Evolutionary conservation across 1,140 invertebrate genomes (phyloP).

Genomic region (Papilio machaon): DNA sequence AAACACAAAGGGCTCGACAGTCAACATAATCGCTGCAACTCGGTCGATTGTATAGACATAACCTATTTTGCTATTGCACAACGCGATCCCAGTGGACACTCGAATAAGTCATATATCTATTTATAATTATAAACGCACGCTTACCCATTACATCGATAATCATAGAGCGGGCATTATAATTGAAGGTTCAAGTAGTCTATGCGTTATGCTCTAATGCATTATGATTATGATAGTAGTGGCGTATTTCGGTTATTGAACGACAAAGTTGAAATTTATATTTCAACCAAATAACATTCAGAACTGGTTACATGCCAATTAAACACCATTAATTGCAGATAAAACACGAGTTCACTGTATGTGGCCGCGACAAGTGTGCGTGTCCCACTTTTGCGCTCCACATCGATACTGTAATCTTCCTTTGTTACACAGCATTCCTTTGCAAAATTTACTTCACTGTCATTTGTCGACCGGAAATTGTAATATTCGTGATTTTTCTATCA

Average conservation of each 20-base stretch:
- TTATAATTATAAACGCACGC: conserved; percentile 51
- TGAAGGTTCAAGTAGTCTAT: conserved; percentile 16
- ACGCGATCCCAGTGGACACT: conserved; percentile 58
- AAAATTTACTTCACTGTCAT: conserved; percentile 37
- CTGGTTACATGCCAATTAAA: conserved; percentile 29
- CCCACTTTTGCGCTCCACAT: conserved; percentile 59
- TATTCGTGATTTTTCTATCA: background rate
- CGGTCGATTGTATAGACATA: conserved; percentile 67
- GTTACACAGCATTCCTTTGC: conserved; percentile 41
- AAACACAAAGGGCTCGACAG: conserved; percentile 62
- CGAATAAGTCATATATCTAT: conserved; percentile 48
- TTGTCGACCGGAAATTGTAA: background rate
- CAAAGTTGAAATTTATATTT: conserved; percentile 13
- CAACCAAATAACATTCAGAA: conserved; percentile 14
- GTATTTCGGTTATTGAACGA: background rate
- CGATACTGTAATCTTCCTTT: conserved; percentile 56
- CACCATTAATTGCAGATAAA: conserved; percentile 33
- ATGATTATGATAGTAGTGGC: background rate
- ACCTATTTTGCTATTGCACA: conserved; percentile 74
- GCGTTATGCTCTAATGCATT: conserved; percentile 28
- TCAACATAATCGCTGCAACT: conserved; percentile 60
- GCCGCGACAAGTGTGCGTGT: conserved; percentile 33
- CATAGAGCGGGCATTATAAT: conserved; percentile 39
- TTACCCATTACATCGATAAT: conserved; percentile 57
- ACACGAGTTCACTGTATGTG: conserved; percentile 23